Base-by-base conservation (phyloP, 2,888 invertebrate genomes). In the Meiosimyza decipiens region DNA sequence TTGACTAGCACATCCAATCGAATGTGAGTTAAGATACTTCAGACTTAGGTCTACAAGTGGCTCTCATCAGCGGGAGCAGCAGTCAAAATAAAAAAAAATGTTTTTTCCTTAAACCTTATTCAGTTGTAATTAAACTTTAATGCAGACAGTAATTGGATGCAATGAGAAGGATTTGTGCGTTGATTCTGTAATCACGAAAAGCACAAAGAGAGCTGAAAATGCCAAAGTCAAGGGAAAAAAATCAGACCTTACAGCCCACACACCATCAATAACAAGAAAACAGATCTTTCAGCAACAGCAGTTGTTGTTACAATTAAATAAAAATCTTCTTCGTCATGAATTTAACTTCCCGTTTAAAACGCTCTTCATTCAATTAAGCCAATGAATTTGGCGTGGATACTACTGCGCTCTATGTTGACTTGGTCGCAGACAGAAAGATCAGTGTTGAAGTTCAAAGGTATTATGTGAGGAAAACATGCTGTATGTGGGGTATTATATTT, bases 341-440 rank as follows among this genome's bases (percentile, higher is more conserved):
- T 81, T 82, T 80, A 83, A 83, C 83, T 84, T 82, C 82, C 81
- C 83, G 83, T 81, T 83, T 82, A 82, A 82, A 82, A 82, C 82
- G 82, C 82, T 80, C 82, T 84, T 84, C 84, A 84, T 84, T 84
- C 83, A 84, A 84, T 84, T 84, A 84, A 84, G 83, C 82, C 84
- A 83, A 84, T 84, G 82, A 84, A 82, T 84, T 82, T 82, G 82
- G 71, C 67, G 69, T 69, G 55, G 63, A 51, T 57, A 51, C 18
- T 60, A 47, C 40, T 22, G 15, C 7, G n/a, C n/a, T n/a, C 28
- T 1, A 11, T 28, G 60, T 28, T 13, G 22, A 28, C 9, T 64
- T 65, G 65, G 18, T 77, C 76, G 73, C 9, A 40, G 40, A 9
- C 40, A 6, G 40, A 40, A 40, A 40, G 6, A 40, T 40, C 40